Conservation (phyloP, 2,113 vertebrate genomes). For the Murina feae region DNA sequence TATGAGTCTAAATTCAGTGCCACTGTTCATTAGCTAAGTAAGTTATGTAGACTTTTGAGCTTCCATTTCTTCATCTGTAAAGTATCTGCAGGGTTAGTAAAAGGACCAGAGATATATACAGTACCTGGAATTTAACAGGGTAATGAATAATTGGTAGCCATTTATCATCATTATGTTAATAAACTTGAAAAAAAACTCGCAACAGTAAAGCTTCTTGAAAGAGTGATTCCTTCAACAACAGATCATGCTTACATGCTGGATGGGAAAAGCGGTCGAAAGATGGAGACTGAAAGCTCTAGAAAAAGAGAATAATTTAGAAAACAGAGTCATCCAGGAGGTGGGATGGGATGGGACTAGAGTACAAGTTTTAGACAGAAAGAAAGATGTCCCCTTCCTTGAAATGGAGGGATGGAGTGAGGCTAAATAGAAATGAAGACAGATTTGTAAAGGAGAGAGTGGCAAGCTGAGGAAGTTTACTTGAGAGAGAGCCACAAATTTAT, state of each 20-base stretch:
- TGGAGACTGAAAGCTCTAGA: not conserved
- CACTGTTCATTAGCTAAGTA: not conserved
- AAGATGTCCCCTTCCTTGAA: not conserved
- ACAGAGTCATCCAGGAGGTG: not conserved
- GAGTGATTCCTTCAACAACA: not conserved
- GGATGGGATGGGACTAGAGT: not conserved
- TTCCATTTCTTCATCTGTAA: constrained; percentile 13
- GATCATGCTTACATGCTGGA: not conserved
- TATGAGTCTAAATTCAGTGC: not conserved
- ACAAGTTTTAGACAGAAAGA: not conserved
- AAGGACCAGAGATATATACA: not conserved
- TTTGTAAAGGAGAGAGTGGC: not conserved
- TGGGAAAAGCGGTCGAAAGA: not conserved
- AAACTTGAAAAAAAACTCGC: not conserved
- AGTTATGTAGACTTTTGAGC: not conserved
- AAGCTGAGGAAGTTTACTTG: not conserved
- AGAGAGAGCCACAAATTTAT: not conserved
- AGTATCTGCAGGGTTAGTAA: not conserved
- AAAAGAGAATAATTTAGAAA: not conserved
- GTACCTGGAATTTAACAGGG: not conserved
- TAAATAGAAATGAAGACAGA: not conserved
- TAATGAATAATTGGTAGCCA: not conserved
- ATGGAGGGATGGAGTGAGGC: not conserved
- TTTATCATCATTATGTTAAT: not conserved
- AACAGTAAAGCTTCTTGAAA: constrained; percentile 14